Evolutionary conservation across 2,113 vertebrate species (phyloP).

Genomic region (Bos indicus): DNA sequence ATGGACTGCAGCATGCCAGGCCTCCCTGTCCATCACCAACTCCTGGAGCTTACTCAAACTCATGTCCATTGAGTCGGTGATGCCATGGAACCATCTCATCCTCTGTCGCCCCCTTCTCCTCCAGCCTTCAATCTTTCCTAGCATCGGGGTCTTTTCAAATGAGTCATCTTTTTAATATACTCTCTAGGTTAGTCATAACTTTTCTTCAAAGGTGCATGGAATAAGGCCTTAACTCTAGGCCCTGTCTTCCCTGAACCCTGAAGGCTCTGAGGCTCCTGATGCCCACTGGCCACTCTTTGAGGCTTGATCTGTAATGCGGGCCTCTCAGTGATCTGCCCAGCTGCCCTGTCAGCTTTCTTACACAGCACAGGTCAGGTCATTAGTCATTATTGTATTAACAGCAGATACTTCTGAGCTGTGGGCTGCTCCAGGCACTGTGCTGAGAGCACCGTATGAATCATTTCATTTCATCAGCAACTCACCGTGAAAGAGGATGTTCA

Average conservation of each 20-base stretch:
- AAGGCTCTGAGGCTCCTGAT: not conserved
- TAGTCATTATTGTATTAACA: not conserved
- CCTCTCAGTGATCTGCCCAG: not conserved
- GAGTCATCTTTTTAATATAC: not conserved
- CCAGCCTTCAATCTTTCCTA: not conserved
- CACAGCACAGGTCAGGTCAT: not conserved
- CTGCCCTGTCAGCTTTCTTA: accelerated
- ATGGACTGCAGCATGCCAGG: not conserved
- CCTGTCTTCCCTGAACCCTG: not conserved
- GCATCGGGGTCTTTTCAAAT: not conserved
- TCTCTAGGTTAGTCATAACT: not conserved
- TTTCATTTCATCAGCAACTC: not conserved
- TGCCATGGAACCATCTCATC: not conserved
- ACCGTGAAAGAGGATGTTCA: not conserved
- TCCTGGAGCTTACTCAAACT: not conserved
- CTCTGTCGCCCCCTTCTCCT: not conserved
- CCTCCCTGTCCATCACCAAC: not conserved
- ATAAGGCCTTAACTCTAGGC: not conserved
- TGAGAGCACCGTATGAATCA: not conserved
- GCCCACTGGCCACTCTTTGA: not conserved
- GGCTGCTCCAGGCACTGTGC: not conserved
- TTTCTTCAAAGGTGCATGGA: not conserved
- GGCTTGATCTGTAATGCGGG: not conserved
- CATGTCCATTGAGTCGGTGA: not conserved
- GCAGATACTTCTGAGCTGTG: accelerated